These are phyloP conservation scores for Rhegmatorhina hoffmannsi DNA, from an alignment of 2,113 vertebrate species.

Conservation along the genomic window DNA sequence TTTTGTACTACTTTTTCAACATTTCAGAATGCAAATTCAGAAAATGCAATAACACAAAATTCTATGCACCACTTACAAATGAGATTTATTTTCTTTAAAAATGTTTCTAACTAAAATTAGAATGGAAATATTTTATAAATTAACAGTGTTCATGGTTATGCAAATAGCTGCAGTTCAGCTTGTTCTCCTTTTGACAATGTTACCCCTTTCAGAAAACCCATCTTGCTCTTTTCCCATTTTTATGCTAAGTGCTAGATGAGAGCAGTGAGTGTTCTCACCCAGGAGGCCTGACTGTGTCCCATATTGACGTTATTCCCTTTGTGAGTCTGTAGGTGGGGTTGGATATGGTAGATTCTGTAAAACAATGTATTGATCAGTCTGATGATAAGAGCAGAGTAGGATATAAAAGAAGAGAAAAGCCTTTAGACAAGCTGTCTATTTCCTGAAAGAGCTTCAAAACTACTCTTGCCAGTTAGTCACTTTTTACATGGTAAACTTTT, in stretches of 20 bases:
- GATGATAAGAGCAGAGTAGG: neutral
- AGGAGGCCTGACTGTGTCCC: neutral
- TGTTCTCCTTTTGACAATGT: neutral
- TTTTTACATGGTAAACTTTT: neutral
- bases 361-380: neutral
- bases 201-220: neutral
- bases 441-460: neutral
- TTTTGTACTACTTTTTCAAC: neutral
- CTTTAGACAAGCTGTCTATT: neutral
- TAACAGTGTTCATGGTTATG: neutral
- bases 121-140: neutral
- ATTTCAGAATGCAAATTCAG: neutral
- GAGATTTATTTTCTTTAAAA: neutral
- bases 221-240: neutral
- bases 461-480: neutral
- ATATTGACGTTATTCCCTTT: neutral
- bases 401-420: neutral
- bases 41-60: neutral
- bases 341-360: neutral
- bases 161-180: neutral
- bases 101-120: neutral
- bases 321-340: neutral
- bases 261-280: neutral
- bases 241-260: slow-evolving; percentile 15
- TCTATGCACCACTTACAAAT: neutral